Percentiles rank a stretch among this genome's conserved stretches.
phyloP scores from a whole-genome alignment of 1,140 invertebrate genomes.

The Aphaenogaster rudis region DNA sequence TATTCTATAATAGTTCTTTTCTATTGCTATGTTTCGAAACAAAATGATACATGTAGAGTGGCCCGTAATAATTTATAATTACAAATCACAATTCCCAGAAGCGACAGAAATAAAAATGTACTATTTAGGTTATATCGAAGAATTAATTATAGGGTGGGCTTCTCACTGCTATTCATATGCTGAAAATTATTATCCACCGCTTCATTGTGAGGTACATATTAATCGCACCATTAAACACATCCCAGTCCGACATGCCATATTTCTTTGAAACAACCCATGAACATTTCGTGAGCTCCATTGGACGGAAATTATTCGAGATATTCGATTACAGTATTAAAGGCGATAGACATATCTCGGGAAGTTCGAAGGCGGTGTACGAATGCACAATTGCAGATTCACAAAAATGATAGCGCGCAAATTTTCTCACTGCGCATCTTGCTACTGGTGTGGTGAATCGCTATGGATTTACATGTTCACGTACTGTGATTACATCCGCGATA shows the following conservation, averaged over 20 bases:
- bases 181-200: constrained; percentile 15
- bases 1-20: no score
- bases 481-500: constrained; percentile 59
- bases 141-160: constrained; percentile 42
- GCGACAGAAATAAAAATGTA: constrained; percentile 3
- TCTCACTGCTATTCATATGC: constrained; percentile 25
- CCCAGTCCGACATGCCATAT: constrained; percentile 11
- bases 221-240: constrained; percentile 38
- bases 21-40: neutral
- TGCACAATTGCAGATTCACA: neutral
- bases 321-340: constrained; percentile 16
- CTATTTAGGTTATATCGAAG: constrained; percentile 5
- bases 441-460: constrained; percentile 46
- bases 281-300: constrained; percentile 1
- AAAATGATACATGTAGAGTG: neutral
- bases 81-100: neutral
- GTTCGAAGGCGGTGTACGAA: neutral
- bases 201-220: constrained; percentile 23
- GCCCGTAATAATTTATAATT: neutral
- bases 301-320: neutral
- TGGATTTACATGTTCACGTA: constrained; percentile 66
- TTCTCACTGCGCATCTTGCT: neutral
- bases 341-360: neutral
- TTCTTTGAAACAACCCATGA: constrained; percentile 30
- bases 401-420: neutral